These are phyloP conservation scores for Apamea epomidion DNA, from an alignment of 2,888 invertebrate species.

Conservation along the genomic window DNA sequence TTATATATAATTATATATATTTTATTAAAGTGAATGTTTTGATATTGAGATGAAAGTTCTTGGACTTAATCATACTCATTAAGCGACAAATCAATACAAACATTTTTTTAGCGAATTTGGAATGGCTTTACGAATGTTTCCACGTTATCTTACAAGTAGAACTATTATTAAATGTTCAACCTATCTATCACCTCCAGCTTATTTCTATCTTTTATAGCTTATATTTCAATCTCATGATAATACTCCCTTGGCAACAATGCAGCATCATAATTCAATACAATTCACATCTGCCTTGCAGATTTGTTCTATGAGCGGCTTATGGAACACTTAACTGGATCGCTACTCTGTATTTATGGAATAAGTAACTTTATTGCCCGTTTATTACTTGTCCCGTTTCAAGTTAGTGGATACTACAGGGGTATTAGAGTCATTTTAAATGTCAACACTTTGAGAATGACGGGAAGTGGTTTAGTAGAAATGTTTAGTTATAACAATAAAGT, in stretches of 20 bases:
- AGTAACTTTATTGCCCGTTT: conserved; percentile 50
- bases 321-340: conserved; percentile 39
- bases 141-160: neutral
- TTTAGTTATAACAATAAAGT: neutral
- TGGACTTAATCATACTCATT: neutral
- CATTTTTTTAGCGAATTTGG: neutral
- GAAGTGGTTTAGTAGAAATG: neutral
- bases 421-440: conserved; percentile 32
- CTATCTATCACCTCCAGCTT: neutral
- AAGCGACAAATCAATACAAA: neutral
- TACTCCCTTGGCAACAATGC: neutral
- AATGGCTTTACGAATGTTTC: too few relatives aligned
- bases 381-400: conserved; percentile 28
- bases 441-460: neutral
- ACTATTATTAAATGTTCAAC: neutral
- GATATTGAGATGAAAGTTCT: neutral
- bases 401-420: conserved; percentile 16
- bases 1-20: too few relatives aligned
- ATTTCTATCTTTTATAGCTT: neutral
- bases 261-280: conserved; percentile 6
- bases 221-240: neutral
- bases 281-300: conserved; percentile 33
- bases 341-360: conserved; percentile 54
- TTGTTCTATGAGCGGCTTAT: conserved; percentile 27
- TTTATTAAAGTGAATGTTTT: too few relatives aligned